Evolutionary conservation across 2,113 vertebrate genomes (phyloP), one percentile per base, ranked within the genome.

Genomic region (Bos indicus): DNA sequence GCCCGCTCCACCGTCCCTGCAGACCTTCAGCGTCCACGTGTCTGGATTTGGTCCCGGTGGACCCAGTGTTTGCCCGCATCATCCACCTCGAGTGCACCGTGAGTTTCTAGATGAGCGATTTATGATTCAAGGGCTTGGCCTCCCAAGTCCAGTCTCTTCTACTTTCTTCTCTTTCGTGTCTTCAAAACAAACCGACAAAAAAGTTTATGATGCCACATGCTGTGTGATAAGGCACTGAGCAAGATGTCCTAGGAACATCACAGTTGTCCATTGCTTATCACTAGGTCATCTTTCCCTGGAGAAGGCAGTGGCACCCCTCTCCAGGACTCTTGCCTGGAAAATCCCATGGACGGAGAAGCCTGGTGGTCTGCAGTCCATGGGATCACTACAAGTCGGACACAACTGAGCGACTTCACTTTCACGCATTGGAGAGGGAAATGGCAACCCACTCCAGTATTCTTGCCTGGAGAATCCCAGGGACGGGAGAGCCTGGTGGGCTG

Each of bases 121-220:
- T 36, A 26, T 6, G 33, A 28, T 3, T 12, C 54, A 2, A 1
- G 7, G 2, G 3, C 2, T 0, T 1, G 81, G 19, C 8, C 9
- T 19, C 48, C 30, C 26, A 2, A 2, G 17, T 5, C 16, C 19
- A 7, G 19, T 10, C 10, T 30, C 51, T 94, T 64, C 12, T 67
- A 6, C 7, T 33, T 90, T 40, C 64, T 25, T 77, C 40, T 60
- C 91, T 64, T 82, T 43, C 7, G 0, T n/a, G 13, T 59, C 83
- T 95, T 88, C 59, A 43, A 80, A 43, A 33, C 54, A 93, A 84
- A 94, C n/a, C 1, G 26, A 56, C 26, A 2, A 6, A 77, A 51
- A 9, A 15, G 80, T 5, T 7, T 30, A 7, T 10, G 16, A 16
- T 3, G 17, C 46, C 5, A 0, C 3, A 7, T 36, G 78, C 64